Evolutionary conservation across 2,113 vertebrate genomes (phyloP), one percentile per base, ranked within the genome.

Genomic region (Chamaea fasciata): DNA sequence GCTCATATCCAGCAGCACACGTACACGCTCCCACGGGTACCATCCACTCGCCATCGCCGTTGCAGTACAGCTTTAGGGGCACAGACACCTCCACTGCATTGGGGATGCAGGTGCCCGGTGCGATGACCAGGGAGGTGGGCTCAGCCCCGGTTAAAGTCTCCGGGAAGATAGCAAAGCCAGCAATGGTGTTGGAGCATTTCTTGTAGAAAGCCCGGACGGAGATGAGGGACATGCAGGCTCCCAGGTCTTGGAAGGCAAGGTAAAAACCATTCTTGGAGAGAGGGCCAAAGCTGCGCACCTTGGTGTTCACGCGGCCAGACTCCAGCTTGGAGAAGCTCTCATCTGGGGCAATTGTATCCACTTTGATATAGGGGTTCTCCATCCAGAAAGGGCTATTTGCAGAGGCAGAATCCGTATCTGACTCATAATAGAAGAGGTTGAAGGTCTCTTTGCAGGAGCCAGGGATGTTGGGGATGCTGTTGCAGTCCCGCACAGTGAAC

Each of bases 381-480:
- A 99, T 99, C 99, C 99, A 99, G 97, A 99, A 99, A 24, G 99
- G 99, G 71, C 98, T 99, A 67, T 98, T 99, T 52, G 98, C 98
- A 6, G 99, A 99, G 86, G 99, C 99, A 35, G 99, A 98, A 71
- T 99, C 99, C 0, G 98, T 98, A 96, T 99, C 99, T 1, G 99
- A 99, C 92, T 99, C 99, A 0, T 99, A 99, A 96, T 99, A 99
- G 97, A 99, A 99, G 87, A 99, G 98, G 97, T 99, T 99, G 98
- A 99, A 99, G 88, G 99, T 99, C 97, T 99, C 99, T 97, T 99
- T 99, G 98, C 99, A 99, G 95, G 99, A 99, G 79, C 99, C 99
- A 0, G 99, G 99, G 95, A 99, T 99, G 95, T 99, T 99, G 65
- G 99, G 99, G 95, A 99, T 99, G 97, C 99, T 99, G 97, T 99